phyloP scores from a whole-genome alignment of 2,113 vertebrate species.

The Oryzias melastigma region DNA sequence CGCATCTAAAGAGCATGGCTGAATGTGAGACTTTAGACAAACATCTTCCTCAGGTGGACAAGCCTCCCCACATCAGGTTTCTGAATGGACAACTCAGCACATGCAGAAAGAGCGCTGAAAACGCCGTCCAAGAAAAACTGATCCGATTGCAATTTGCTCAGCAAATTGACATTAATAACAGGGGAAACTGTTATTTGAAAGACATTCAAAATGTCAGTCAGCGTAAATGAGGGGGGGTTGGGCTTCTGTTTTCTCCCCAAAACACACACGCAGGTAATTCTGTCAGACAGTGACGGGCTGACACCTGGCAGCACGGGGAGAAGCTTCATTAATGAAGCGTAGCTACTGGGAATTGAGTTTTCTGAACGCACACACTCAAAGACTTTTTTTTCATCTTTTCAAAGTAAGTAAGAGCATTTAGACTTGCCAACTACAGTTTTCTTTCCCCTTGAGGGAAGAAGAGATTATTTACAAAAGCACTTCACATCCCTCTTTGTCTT shows the following conservation, averaged over 20 bases:
- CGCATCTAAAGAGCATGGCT: constrained; percentile 44
- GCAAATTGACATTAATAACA: constrained; percentile 81
- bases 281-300: constrained; percentile 74
- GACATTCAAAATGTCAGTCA: constrained; percentile 79
- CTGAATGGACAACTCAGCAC: constrained; percentile 69
- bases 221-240: constrained; percentile 56
- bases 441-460: constrained; percentile 60
- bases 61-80: constrained; percentile 66
- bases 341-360: constrained; percentile 71
- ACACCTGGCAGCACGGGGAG: constrained; percentile 73
- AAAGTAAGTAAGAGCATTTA: constrained; percentile 70
- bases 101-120: constrained; percentile 67
- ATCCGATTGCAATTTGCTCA: constrained; percentile 78
- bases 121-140: constrained; percentile 77
- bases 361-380: constrained; percentile 27
- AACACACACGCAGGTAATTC: constrained; percentile 79
- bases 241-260: constrained; percentile 63
- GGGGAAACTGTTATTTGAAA: constrained; percentile 67
- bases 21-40: constrained; percentile 63
- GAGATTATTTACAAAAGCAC: constrained; percentile 56
- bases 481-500: constrained; percentile 47
- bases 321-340: constrained; percentile 74
- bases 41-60: constrained; percentile 70
- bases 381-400: constrained; percentile 52
- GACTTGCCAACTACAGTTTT: constrained; percentile 75